A percentile compares a stretch with the other conserved stretches of the same genome.
These are phyloP conservation scores for Enteromius argenteus DNA, from an alignment of 2,797 vertebrate genomes.

Conservation along the genomic window DNA sequence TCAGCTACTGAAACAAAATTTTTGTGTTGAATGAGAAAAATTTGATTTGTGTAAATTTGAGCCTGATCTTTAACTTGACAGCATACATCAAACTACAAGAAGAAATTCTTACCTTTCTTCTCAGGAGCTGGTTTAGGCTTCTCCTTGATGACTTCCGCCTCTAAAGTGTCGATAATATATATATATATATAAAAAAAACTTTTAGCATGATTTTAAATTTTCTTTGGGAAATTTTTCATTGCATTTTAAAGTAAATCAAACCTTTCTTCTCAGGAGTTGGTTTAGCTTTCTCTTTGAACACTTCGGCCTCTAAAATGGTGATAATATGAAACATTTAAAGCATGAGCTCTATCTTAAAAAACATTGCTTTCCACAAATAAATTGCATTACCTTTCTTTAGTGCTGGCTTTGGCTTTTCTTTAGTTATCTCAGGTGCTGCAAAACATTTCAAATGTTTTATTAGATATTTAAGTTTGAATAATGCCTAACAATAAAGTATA, in stretches of 20 bases:
- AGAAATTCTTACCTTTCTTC: slow-evolving; percentile 62
- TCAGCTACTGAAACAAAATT: slow-evolving; percentile 20
- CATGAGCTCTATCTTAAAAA: neutral
- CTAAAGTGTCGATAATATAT: neutral
- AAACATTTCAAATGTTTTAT: neutral
- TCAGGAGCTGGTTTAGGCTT: slow-evolving; percentile 39
- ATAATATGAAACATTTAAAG: neutral
- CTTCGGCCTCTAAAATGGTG: slow-evolving; percentile 2
- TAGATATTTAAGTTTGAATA: neutral
- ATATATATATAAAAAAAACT: neutral
- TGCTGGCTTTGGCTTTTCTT: slow-evolving; percentile 50
- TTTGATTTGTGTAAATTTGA: neutral
- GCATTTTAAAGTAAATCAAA: slow-evolving; percentile 29
- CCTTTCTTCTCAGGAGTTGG: slow-evolving; percentile 64
- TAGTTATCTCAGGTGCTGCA: slow-evolving; percentile 29
- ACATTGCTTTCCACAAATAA: neutral
- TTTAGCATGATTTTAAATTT: neutral
- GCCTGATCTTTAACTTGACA: neutral
- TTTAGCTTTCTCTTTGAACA: slow-evolving; percentile 64
- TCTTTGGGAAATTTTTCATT: neutral
- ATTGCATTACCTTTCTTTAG: slow-evolving; percentile 23
- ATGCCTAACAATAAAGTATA: neutral
- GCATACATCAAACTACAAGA: neutral
- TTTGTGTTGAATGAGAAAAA: neutral
- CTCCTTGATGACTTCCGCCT: slow-evolving; percentile 44